Conservation (phyloP, 2,888 invertebrate genomes). For the Chymomyza amoena region DNA sequence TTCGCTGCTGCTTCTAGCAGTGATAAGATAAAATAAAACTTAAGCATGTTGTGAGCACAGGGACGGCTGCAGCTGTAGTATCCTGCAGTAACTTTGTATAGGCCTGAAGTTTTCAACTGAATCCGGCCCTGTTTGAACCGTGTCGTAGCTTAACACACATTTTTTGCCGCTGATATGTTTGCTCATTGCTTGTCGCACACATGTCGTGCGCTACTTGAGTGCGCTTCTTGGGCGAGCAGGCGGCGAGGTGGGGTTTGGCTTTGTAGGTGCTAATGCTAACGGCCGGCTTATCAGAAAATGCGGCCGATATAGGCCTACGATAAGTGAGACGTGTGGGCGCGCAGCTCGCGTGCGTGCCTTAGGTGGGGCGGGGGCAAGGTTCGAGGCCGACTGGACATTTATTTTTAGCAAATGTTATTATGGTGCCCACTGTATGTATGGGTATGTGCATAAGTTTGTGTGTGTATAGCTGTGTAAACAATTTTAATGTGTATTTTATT, state of each 20-base stretch:
- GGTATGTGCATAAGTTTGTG: neutral
- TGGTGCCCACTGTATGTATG: neutral
- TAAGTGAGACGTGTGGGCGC: neutral
- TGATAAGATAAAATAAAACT: slow-evolving; percentile 53
- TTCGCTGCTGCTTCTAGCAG: slow-evolving; percentile 29
- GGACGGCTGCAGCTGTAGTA: too few species aligned
- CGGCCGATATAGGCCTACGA: neutral
- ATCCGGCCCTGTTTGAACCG: neutral
- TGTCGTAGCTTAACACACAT: slow-evolving; percentile 48
- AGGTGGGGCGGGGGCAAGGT: neutral
- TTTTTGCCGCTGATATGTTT: slow-evolving; percentile 17
- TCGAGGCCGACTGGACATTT: neutral
- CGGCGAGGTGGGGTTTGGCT: neutral
- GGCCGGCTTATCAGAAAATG: neutral
- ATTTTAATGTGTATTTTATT: slow-evolving; percentile 23
- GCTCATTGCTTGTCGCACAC: slow-evolving; percentile 22
- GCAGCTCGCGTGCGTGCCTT: neutral
- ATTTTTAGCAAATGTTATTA: neutral
- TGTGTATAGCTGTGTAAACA: slow-evolving; percentile 28
- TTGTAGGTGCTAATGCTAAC: neutral
- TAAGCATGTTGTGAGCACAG: neutral
- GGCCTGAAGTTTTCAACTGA: too few species aligned
- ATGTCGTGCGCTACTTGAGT: neutral
- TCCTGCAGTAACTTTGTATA: too few species aligned
- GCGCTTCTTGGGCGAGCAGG: neutral